Evolutionary conservation across 1,140 invertebrate genomes (phyloP), one percentile per base, ranked within the genome.

Genomic region (Ceratina japonica): DNA sequence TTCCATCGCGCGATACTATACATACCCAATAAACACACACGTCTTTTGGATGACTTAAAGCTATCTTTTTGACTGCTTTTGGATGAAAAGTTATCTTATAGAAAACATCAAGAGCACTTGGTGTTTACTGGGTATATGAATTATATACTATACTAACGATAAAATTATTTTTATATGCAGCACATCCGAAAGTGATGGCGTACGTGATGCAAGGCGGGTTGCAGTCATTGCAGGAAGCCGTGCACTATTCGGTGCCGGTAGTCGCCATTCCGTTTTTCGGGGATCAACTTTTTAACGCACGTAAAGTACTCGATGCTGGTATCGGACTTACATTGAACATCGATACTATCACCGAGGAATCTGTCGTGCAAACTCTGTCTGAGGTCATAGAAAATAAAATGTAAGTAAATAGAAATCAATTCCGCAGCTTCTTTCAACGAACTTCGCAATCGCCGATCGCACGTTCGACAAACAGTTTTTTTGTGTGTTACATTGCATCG

Each of bases 131-230:
- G n/a, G n/a, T n/a, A n/a, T n/a, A n/a, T n/a, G n/a, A n/a, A 44
- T 44, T 44, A 44, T 44, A 44, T 44, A 10, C 37, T 10, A 44
- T 8, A 44, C 37, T 44, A 81, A 73, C 16, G 37, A 44, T 44
- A 81, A 73, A 15, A 61, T 75, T 74, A 75, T 68, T 86, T 83
- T 80, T 79, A 64, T 58, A 88, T 88, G 44, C 74, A 94, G 93
- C 89, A 56, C 94, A 94, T 87, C 88, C 89, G 10, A 92, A 92
- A 70, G 80, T 91, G n/a, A 91, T 92, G 85, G 84, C 92, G 5
- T 95, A 94, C 86, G 91, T 95, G 37, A 93, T 93, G 83, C 94
- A 95, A 81, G 94, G 94, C 73, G 94, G 94, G 24, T 89, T 93
- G 56, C 92, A 94, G 72, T 94, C 94, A 24, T 89, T 92, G 62